Conservation (phyloP, 2,797 vertebrate species). For the Oryzias sinensis region DNA sequence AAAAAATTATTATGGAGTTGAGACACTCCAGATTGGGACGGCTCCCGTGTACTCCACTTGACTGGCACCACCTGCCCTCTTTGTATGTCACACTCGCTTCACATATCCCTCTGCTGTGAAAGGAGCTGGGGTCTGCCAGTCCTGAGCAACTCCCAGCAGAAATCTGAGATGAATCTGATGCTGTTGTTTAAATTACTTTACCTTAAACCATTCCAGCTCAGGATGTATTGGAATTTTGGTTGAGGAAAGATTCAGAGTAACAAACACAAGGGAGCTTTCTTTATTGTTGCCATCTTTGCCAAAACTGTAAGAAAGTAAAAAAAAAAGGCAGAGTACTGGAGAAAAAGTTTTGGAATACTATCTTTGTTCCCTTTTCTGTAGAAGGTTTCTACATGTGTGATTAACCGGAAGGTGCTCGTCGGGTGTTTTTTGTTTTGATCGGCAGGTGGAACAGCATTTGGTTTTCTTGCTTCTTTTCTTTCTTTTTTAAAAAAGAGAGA, state of each 20-base stretch:
- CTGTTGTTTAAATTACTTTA: slow-evolving; percentile 37
- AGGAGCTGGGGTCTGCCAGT: slow-evolving; percentile 56
- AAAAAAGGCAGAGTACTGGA: slow-evolving; percentile 10
- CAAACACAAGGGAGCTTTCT: slow-evolving; percentile 2
- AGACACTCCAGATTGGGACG: slow-evolving; percentile 76
- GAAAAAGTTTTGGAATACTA: slow-evolving; percentile 18
- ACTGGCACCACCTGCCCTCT: slow-evolving; percentile 76
- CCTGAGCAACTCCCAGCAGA: slow-evolving; percentile 56
- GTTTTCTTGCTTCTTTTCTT: slow-evolving; percentile 22
- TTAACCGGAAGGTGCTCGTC: slow-evolving; percentile 21
- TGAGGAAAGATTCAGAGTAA: neutral
- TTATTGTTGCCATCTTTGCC: slow-evolving; percentile 17
- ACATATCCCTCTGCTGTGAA: slow-evolving; percentile 57
- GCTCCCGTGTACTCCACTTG: slow-evolving; percentile 78
- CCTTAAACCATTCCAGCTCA: slow-evolving; percentile 12
- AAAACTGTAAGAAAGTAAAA: slow-evolving; percentile 21
- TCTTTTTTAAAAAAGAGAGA: neutral
- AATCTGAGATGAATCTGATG: slow-evolving; percentile 23
- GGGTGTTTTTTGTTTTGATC: slow-evolving; percentile 24
- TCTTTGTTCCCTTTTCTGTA: slow-evolving; percentile 7
- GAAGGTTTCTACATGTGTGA: slow-evolving; percentile 2
- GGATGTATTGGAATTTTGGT: slow-evolving; percentile 13
- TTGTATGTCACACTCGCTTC: slow-evolving; percentile 65
- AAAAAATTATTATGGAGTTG: slow-evolving; percentile 67
- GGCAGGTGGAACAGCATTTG: slow-evolving; percentile 21